Evolutionary conservation across 1,140 invertebrate species (phyloP), one percentile per base, ranked within the genome.

Genomic region (Achroia grisella): DNA sequence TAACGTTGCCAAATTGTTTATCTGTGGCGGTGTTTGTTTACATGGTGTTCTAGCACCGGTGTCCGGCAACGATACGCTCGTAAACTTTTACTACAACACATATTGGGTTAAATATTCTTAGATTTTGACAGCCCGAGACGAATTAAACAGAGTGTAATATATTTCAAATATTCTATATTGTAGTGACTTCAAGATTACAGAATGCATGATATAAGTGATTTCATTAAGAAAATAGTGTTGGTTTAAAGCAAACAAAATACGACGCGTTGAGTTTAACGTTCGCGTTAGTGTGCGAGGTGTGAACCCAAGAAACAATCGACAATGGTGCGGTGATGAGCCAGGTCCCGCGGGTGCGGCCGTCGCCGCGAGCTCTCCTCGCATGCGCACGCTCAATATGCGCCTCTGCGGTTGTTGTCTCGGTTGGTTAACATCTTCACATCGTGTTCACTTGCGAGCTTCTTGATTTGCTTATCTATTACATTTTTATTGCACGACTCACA

Each of bases 401-500:
- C 72, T 84, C 52, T 84, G 80, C 64, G 75, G 77, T 56, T 84
- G 80, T 58, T 84, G 80, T 64, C 63, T 78, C 43, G 80, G 80
- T 84, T 64, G 69, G 79, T 78, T 48, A 13, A 14, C 12, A 10
- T 3, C 10, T 1, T 23, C 36, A 10, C 9, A 23, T 23, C 17
- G 2, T 23, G 17, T 23, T 23, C 13, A 9, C 15, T 37, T 8
- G 2, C n/a, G 13, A 17, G 10, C 10, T 15, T 23, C 17, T 14
- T 37, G 12, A 5, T 6, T 37, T 8, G 9, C 14, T 37, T n/a
- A 9, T 37, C 9, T 4, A n/a, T 37, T 40, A 29, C 11, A n/a
- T 1, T 32, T 42, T 28, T 36, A 11, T 44, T 44, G 42, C 42
- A 44, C 29, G 42, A 35, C 12, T 32, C 33, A 2, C 34, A 13